A percentile compares a stretch with the other conserved stretches of the same genome.
phyloP scores from a whole-genome alignment of 2,888 invertebrate genomes.

The Steinernema carpocapsae region DNA sequence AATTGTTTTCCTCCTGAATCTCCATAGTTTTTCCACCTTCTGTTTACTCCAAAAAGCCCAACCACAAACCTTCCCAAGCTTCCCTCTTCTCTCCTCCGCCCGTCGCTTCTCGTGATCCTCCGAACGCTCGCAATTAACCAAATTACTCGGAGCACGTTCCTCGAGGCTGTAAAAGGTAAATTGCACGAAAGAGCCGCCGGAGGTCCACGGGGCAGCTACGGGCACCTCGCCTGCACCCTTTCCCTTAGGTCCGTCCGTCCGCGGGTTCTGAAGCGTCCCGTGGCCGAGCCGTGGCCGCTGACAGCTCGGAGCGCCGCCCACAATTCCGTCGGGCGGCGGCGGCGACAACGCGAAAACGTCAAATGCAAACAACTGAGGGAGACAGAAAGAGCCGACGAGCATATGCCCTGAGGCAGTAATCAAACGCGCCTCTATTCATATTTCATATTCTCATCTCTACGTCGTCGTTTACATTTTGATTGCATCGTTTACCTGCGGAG shows the following conservation, averaged over 20 bases:
- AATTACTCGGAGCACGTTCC: conserved; percentile 5
- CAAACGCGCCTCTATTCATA: conserved; percentile 35
- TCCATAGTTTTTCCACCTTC: too few relatives aligned
- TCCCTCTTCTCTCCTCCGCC: background rate
- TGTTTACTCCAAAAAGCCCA: too few relatives aligned
- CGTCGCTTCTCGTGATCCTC: background rate
- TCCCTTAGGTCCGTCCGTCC: too few relatives aligned
- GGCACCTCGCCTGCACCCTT: too few relatives aligned
- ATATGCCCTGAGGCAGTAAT: conserved; percentile 32
- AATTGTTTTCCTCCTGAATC: too few relatives aligned
- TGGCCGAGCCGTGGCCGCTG: conserved; percentile 17
- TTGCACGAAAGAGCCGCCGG: background rate
- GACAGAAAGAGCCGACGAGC: conserved; percentile 25
- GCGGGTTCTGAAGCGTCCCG: background rate
- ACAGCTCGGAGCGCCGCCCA: conserved; percentile 31
- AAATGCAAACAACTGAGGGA: conserved; percentile 32
- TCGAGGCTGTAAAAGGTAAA: background rate
- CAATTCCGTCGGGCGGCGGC: conserved; percentile 35
- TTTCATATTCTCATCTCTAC: conserved; percentile 22
- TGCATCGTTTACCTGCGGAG: background rate
- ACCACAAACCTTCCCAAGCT: too few relatives aligned
- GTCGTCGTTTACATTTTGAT: conserved; percentile 1
- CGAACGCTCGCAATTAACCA: conserved; percentile 17
- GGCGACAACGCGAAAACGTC: conserved; percentile 28
- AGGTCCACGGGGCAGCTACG: background rate